Conservation (phyloP, 2,888 invertebrate species). For the Hesperia comma region DNA sequence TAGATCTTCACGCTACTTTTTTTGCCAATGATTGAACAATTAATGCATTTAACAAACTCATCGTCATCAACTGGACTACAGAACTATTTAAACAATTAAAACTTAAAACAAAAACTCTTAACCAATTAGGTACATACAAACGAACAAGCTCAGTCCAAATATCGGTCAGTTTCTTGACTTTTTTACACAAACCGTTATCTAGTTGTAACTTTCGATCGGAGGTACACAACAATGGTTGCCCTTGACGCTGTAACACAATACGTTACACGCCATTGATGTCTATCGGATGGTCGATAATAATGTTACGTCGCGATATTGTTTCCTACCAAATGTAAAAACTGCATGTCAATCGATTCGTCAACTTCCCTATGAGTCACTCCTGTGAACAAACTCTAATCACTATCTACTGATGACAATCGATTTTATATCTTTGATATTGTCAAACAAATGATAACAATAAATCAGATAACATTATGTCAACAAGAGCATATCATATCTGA, state of each 20-base stretch:
- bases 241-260: conserved; percentile 2
- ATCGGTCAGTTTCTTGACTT: neutral
- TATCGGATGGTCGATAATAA: neutral
- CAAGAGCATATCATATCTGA: neutral
- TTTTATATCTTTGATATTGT: neutral
- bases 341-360: no score
- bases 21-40: no score
- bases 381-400: neutral
- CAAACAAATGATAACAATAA: neutral
- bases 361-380: neutral
- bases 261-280: neutral
- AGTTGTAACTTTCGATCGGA: neutral
- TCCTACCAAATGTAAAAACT: no score
- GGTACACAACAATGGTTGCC: neutral
- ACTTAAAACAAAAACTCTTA: no score
- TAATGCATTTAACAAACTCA: no score
- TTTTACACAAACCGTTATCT: neutral
- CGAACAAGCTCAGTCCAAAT: neutral
- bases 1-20: no score
- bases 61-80: no score
- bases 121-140: no score
- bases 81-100: no score
- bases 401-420: neutral
- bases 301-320: no score
- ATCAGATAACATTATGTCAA: neutral